Percentiles rank a stretch among this genome's conserved stretches.
These are phyloP conservation scores for Abramis brama DNA, from an alignment of 2,113 vertebrate genomes.

Conservation along the genomic window DNA sequence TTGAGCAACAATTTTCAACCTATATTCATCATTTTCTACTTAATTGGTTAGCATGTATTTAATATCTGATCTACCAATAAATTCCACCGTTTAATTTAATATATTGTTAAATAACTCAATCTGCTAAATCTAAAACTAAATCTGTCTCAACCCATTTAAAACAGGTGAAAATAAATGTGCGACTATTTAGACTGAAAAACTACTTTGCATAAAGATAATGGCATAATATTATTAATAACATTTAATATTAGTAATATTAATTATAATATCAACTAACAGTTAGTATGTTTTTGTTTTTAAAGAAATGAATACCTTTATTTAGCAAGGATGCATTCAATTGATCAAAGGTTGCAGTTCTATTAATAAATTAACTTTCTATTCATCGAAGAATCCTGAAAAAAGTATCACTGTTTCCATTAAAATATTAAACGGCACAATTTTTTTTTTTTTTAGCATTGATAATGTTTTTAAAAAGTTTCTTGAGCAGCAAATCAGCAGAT, in stretches of 20 bases:
- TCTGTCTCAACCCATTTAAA: neutral
- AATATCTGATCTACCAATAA: neutral
- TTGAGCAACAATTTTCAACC: neutral
- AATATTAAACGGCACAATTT: too few species aligned
- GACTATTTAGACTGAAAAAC: neutral
- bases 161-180: neutral
- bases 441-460: too few species aligned
- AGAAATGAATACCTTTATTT: too few species aligned
- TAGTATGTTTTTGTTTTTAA: neutral
- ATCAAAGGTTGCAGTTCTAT: too few species aligned
- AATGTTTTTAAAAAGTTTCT: neutral
- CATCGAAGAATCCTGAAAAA: neutral
- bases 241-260: neutral
- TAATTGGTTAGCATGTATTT: neutral
- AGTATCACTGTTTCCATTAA: too few species aligned
- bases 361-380: neutral
- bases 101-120: neutral
- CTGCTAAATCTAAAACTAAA: too few species aligned
- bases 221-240: neutral
- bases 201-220: neutral
- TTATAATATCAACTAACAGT: neutral
- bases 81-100: neutral
- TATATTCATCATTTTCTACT: neutral
- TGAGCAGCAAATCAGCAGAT: neutral
- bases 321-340: too few species aligned